Base-by-base conservation (phyloP, 2,888 invertebrate genomes). In the Pristionchus exspectatus region DNA sequence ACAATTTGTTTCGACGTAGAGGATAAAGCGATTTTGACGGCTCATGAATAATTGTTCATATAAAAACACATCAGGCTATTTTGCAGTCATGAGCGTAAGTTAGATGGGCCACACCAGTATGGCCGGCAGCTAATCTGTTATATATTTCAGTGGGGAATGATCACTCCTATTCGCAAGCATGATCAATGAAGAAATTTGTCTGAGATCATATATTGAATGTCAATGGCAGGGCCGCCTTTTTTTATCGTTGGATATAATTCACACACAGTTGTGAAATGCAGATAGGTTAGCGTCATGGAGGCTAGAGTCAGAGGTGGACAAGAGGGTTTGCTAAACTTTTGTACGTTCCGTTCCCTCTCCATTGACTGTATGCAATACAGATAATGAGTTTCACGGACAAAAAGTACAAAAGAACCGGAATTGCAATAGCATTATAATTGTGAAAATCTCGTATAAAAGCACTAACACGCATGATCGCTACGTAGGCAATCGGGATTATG, bases 241-340 rank as follows among this genome's bases (percentile, higher is more conserved):
- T 30, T 72, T 30, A 30, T 18, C 30, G 18, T 12, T 72, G 33
- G 38, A 66, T 66, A 66, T 69, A 10, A 69, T 30, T 69, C 12
- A 69, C 16, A 63, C 24, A 74, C 74, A 74, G 7, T 72, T 74
- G 74, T 38, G 74, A 74, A 74, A 74, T 74, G 74, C 74, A 74
- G 74, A 38, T 5, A 72, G 33, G 12, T 74, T 74, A 74, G 16
- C 74, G 74, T 74, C 74, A 74, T 74, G 74, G 74, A 74, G 38
- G 38, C 74, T 74, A 74, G 27, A 27, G 69, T 72, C 69, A 72
- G 33, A 33, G 74, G 33, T 38, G 16, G 30, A 14, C 38, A 74
- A 74, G 21, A 5, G 69, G 10, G 9, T 9, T 50, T 50, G 44
- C 44, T 50, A 50, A 50, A 50, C 44, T 50, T 50, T 50, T 50